Evolutionary conservation across 2,797 vertebrate genomes (phyloP).

Genomic region (Carduelis carduelis): DNA sequence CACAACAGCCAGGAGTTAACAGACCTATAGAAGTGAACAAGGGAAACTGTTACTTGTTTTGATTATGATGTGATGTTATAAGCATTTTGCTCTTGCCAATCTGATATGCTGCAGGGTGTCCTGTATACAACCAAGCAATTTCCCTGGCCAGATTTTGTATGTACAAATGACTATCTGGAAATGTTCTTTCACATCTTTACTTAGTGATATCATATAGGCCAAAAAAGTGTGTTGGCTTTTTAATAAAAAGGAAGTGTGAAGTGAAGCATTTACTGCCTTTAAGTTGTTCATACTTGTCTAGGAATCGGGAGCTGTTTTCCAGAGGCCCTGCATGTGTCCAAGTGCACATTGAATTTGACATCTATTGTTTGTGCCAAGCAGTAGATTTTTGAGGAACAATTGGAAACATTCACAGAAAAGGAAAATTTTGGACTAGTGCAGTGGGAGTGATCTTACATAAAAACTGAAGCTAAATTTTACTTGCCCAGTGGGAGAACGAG

Average conservation of each 20-base stretch:
- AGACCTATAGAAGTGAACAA: neutral
- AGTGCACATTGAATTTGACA: neutral
- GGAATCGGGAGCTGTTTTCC: neutral
- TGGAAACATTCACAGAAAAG: neutral
- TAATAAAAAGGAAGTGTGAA: constrained; percentile 49
- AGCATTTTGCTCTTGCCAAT: neutral
- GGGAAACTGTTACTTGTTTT: neutral
- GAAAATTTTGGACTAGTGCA: neutral
- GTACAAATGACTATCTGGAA: neutral
- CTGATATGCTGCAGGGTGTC: neutral
- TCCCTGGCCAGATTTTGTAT: neutral
- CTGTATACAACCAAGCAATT: neutral
- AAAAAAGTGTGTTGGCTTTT: neutral
- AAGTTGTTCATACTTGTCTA: neutral
- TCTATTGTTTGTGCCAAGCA: neutral
- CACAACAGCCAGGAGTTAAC: neutral
- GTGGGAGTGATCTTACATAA: neutral
- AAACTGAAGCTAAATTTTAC: neutral
- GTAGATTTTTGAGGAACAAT: neutral
- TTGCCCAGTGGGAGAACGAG: neutral
- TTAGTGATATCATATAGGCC: neutral
- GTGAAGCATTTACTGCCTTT: constrained; percentile 50
- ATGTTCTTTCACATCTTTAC: constrained; percentile 5
- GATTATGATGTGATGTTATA: neutral
- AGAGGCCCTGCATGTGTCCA: neutral